A percentile compares a stretch with the other conserved stretches of the same genome.
These are phyloP conservation scores for Microvelia longipes DNA, from an alignment of 1,140 invertebrate genomes.

Conservation along the genomic window DNA sequence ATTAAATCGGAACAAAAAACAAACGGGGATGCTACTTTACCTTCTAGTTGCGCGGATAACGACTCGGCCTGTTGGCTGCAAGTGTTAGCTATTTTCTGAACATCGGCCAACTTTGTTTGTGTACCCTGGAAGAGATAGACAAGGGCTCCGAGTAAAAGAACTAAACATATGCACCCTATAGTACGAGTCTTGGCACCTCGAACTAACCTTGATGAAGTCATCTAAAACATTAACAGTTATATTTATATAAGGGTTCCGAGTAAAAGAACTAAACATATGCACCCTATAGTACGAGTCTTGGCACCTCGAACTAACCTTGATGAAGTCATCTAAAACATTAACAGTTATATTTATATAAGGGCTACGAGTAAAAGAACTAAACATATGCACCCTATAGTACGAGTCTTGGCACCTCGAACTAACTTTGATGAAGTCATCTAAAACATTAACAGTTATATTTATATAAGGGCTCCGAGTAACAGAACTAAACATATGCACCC, in stretches of 20 bases:
- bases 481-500: constrained; percentile 20
- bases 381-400: constrained; percentile 21
- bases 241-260: constrained; percentile 22
- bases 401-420: constrained; percentile 20
- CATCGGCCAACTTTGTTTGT: constrained; percentile 21
- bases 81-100: constrained; percentile 17
- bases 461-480: constrained; percentile 21
- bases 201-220: constrained; percentile 18
- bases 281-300: constrained; percentile 21
- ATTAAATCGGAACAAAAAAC: no score
- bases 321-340: constrained; percentile 10
- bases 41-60: constrained; percentile 25
- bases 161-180: constrained; percentile 20
- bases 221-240: constrained; percentile 3
- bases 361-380: constrained; percentile 18
- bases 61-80: constrained; percentile 25
- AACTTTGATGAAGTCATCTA: constrained; percentile 17
- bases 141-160: constrained; percentile 20
- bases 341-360: constrained; percentile 21
- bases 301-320: constrained; percentile 19
- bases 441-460: constrained; percentile 12
- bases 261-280: constrained; percentile 19
- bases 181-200: constrained; percentile 21
- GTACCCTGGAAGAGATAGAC: constrained; percentile 24
- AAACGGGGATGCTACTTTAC: no score